Evolutionary conservation across 2,888 invertebrate species (phyloP), one percentile per base, ranked within the genome.

Genomic region (Ellobium chinense): DNA sequence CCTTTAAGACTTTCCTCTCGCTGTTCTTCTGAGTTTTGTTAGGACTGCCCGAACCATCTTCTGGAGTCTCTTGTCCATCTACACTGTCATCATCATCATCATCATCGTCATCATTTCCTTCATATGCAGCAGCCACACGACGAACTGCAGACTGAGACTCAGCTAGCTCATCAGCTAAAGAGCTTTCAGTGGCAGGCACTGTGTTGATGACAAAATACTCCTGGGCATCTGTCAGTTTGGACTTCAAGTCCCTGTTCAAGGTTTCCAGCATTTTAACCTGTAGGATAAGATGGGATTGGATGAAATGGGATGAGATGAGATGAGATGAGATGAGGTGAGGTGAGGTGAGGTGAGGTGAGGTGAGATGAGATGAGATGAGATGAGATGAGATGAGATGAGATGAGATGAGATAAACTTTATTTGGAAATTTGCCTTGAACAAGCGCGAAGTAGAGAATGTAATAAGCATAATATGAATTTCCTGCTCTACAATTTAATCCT

Each of bases 201-300:
- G 78, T 80, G 60, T 82, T 82, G 62, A 83, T 79, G 37, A 86
- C 87, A 78, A 87, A 87, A 80, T 80, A 74, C 39, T 86, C 87
- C 79, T 89, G 87, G 12, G 86, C 84, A 39, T 90, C 89, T 12
- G 83, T 82, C 36, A 91, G 79, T 81, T 88, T 89, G 24, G 76
- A 65, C 78, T 88, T 88, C 14, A 90, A 82, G n/a, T 90, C 88
- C n/a, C 84, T 82, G 81, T 89, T 91, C 27, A 85, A 58, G 54
- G 78, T 65, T 77, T 89, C 88, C 56, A 89, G 73, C 77, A 87
- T 86, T 84, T 82, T 80, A 0, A 82, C 80, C 80, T 80, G 46
- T 5, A 62, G n/a, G n/a, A n/a, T n/a, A n/a, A n/a, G n/a, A n/a
- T n/a, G n/a, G n/a, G n/a, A n/a, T n/a, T n/a, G n/a, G n/a, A n/a